A percentile compares a stretch with the other conserved stretches of the same genome.
Conservation (phyloP, 1,140 invertebrate genomes). For the Notospermus geniculatus region DNA sequence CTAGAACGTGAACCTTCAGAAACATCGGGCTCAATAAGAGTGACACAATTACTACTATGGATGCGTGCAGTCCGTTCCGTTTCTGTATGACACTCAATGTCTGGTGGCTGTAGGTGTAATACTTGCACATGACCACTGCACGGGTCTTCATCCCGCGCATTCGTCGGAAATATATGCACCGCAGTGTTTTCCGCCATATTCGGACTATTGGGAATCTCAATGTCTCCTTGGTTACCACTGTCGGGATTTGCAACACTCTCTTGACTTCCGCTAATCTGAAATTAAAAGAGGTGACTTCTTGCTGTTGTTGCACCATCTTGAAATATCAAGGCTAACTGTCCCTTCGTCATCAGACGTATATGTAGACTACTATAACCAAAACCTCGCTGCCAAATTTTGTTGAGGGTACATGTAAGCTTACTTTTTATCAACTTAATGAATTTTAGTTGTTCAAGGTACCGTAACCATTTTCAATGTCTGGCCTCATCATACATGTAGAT, state of each 20-base stretch:
- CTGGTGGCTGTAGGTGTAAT: slow-evolving; percentile 21
- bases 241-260: slow-evolving; percentile 74
- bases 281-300: slow-evolving; percentile 4
- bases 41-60: background rate
- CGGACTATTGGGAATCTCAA: slow-evolving; percentile 6
- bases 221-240: slow-evolving; percentile 58
- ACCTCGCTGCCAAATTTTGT: too few relatives aligned
- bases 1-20: background rate
- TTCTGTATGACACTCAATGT: slow-evolving; percentile 19
- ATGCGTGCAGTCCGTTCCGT: background rate
- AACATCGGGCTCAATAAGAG: slow-evolving; percentile 2
- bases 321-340: too few relatives aligned
- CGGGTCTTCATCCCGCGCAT: slow-evolving; percentile 5
- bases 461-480: too few relatives aligned
- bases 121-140: slow-evolving; percentile 8
- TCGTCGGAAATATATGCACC: slow-evolving; percentile 8
- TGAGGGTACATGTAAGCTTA: too few relatives aligned
- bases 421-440: too few relatives aligned
- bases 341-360: too few relatives aligned
- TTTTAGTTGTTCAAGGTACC: too few relatives aligned
- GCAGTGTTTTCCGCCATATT: background rate
- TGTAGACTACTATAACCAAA: too few relatives aligned
- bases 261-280: slow-evolving; percentile 74
- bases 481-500: too few relatives aligned
- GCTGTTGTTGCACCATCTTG: too few relatives aligned